Base-by-base conservation (phyloP, 1,140 invertebrate species). In the Panagrolaimus sp. region DNA sequence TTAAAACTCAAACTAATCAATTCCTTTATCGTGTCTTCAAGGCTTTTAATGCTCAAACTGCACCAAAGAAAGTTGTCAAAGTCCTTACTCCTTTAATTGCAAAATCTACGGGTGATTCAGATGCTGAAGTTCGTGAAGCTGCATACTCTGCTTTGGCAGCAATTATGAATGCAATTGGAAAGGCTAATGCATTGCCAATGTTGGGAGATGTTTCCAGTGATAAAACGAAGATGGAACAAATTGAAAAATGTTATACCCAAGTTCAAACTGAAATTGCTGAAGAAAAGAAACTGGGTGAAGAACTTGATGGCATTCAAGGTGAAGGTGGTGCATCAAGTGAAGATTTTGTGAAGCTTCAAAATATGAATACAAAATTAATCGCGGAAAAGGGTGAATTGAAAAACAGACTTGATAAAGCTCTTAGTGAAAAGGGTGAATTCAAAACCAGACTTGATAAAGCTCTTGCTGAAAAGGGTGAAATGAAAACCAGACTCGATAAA, bases 51-150 rank as follows among this genome's bases (percentile, higher is more conserved):
- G 43, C 64, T 7, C 38, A 21, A 32, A 67, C 69, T 38, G 17
- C 43, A 7, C 64, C 69, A 24, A 21, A 28, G 14, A 62, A 26
- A 17, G 48, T 24, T 17, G 21, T 69, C 28, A 69, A 69, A 46
- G 52, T 32, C 12, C 14, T 69, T 1, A 24, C 67, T 4, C 12
- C 44, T n/a, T 12, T 28, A 26, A 26, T 69, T 15, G 44, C 21
- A 14, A 69, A 69, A 38, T 44, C 38, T 24, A 48, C 28, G 14
- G 47, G 46, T 5, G 67, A 69, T 9, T 17, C 52, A 12, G 67
- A 69, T 43, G 44, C 67, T 21, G 67, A 69, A 62, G 67, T 63
- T n/a, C 24, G 67, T 17, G 52, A 63, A 32, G 67, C 67, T n/a
- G 43, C 58, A n/a, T 69, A 43, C 21, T 43, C 55, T n/a, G 67